Evolutionary conservation across 2,113 vertebrate species (phyloP), one percentile per base, ranked within the genome.

Genomic region (Barbus barbus): DNA sequence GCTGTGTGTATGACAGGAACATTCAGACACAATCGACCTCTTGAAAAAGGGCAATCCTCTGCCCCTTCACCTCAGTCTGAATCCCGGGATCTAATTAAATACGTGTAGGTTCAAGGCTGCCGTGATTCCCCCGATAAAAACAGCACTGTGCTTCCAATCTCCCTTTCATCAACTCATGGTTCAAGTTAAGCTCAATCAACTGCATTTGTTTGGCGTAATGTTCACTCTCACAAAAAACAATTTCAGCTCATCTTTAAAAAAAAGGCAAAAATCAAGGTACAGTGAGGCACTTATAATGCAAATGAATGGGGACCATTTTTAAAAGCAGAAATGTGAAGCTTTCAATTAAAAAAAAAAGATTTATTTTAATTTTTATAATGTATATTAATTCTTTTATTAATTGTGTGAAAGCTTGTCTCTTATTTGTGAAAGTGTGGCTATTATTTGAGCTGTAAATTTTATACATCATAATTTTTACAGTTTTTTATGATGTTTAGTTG

Each of bases 1-100:
- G 75, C 91, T 80, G 84, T 67, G n/a, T 81, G 65, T 46, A 78
- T 65, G 82, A 92, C 92, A 94, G 91, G 89, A 92, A 87, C 88
- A 89, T 71, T 85, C 60, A 85, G 33, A 9, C n/a, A 9, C 67
- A 33, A 48, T 69, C 65, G 14, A 36, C 28, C 76, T 73, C 63
- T 81, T 87, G 14, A 77, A 16, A 82, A 63, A 78, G 13, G 44
- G 13, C 76, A 61, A 75, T 73, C 53, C 75, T n/a, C n/a, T 83
- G 16, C 26, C 36, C 67, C 41, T 63, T 67, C 56, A 26, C 63
- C 48, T 61, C 11, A 36, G 71, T 67, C 71, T 77, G 78, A 51
- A 77, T 24, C 48, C 28, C 24, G 14, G 67, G 76, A 80, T 28
- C 58, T 78, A 80, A 85, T 81, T 60, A 76, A 51, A 46, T 0